Base-by-base conservation (phyloP, 1,140 invertebrate species). In the Pseudomyrmex pallidus region DNA sequence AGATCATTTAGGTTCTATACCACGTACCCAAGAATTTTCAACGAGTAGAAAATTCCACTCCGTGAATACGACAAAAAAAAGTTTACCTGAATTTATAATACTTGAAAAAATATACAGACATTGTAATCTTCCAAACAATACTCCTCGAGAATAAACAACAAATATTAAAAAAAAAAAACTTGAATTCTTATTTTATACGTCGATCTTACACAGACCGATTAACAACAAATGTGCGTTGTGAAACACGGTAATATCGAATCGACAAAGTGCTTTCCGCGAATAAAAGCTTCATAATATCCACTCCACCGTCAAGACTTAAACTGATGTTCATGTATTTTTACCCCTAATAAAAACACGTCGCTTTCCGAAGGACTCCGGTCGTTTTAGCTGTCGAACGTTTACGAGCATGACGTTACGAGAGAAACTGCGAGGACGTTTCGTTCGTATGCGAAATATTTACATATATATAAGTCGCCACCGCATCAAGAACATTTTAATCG, bases 321-420 rank as follows among this genome's bases (percentile, higher is more conserved):
- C 15, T 56, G 35, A 35, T 57, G 76, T 35, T 35, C 35, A 48
- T 59, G 56, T 20, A 70, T 80, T 70, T 72, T 59, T 35, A 80
- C 25, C 54, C 20, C n/a, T 80, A 72, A 80, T 74, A 84, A 82
- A 46, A 74, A 73, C 48, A 57, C 50, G 52, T 10, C 59, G 63
- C 62, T 89, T 89, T 89, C 82, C 88, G 88, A 84, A 89, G 88
- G 86, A 84, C 73, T 25, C 35, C 56, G 88, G 56, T 86, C 88
- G 86, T 89, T 90, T 78, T 67, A 35, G 84, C 67, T 52, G 61
- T 20, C 66, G 73, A 62, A 88, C 62, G 64, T 87, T 90, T 90
- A 90, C 85, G 85, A 90, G 83, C 85, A 63, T 80, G 22, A 35
- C 84, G 74, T 86, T 82, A 88, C 83, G 82, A 89, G 0, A 35